Evolutionary conservation across 2,113 vertebrate genomes (phyloP).

Genomic region (Poecile atricapillus): DNA sequence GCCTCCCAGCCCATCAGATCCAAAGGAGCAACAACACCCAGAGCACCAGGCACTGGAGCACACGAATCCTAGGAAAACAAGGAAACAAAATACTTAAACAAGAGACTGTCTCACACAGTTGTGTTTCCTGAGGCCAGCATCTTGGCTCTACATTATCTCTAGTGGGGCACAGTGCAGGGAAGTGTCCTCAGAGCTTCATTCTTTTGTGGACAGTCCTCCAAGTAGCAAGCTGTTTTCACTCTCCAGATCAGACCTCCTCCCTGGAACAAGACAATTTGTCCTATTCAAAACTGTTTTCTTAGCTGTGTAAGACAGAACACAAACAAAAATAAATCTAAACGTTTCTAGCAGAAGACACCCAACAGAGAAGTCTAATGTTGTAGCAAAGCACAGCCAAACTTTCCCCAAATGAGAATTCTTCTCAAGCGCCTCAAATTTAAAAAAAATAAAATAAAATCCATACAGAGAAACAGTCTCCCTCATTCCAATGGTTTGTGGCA

Average conservation of each 20-base stretch:
- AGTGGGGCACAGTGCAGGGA: background rate
- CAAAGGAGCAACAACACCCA: background rate
- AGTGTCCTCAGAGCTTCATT: background rate
- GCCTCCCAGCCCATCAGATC: background rate
- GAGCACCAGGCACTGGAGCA: background rate
- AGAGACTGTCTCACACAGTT: background rate
- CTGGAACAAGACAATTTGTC: slow-evolving; percentile 57
- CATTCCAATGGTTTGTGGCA: background rate
- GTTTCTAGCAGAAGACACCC: slow-evolving; percentile 11
- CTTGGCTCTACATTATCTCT: background rate
- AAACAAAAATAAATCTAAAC: slow-evolving; percentile 58
- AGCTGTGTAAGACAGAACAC: slow-evolving; percentile 54
- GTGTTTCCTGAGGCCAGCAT: background rate
- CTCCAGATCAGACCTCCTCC: slow-evolving; percentile 10
- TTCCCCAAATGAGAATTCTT: background rate
- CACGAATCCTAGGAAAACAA: background rate
- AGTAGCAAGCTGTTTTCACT: slow-evolving; percentile 36
- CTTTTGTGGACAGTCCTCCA: background rate
- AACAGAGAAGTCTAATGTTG: background rate
- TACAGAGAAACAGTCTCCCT: background rate
- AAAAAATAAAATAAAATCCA: background rate
- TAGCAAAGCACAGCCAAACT: background rate
- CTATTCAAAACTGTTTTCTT: slow-evolving; percentile 65
- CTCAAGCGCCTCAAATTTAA: background rate
- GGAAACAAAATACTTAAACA: background rate